Conservation (phyloP, 2,113 vertebrate species). For the Xiphophorus couchianus region DNA sequence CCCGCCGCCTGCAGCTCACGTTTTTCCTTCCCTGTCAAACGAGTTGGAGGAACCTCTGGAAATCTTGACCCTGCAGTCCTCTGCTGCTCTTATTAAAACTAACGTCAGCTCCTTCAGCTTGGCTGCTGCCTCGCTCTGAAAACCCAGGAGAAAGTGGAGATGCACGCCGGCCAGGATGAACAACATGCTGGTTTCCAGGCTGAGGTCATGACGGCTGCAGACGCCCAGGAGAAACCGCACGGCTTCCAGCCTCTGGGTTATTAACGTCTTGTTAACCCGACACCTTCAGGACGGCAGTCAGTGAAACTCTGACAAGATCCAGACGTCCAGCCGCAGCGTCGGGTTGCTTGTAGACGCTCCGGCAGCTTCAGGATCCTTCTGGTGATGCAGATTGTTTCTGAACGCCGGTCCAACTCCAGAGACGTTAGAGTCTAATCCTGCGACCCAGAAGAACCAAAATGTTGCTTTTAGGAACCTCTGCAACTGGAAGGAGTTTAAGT, state of each 20-base stretch:
- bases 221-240: slow-evolving; percentile 30
- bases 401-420: neutral
- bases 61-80: slow-evolving; percentile 55
- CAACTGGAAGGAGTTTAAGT: neutral
- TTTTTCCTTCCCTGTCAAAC: slow-evolving; percentile 22
- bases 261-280: neutral
- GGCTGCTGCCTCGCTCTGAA: slow-evolving; percentile 21
- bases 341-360: neutral
- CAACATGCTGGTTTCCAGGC: slow-evolving; percentile 26
- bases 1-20: slow-evolving; percentile 6
- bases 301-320: neutral
- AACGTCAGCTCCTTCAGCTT: slow-evolving; percentile 48
- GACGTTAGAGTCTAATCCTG: too few species aligned
- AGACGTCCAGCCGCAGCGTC: neutral
- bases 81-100: slow-evolving; percentile 35
- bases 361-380: neutral
- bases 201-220: slow-evolving; percentile 23
- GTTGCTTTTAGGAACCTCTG: neutral
- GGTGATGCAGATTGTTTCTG: slow-evolving; percentile 1
- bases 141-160: slow-evolving; percentile 22
- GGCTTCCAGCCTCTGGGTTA: neutral
- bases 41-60: slow-evolving; percentile 61
- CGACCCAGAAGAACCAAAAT: too few species aligned
- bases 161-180: slow-evolving; percentile 25
- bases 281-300: slow-evolving; percentile 2